These are phyloP conservation scores for Miichthys miiuy DNA, from an alignment of 2,797 vertebrate species.

Conservation along the genomic window DNA sequence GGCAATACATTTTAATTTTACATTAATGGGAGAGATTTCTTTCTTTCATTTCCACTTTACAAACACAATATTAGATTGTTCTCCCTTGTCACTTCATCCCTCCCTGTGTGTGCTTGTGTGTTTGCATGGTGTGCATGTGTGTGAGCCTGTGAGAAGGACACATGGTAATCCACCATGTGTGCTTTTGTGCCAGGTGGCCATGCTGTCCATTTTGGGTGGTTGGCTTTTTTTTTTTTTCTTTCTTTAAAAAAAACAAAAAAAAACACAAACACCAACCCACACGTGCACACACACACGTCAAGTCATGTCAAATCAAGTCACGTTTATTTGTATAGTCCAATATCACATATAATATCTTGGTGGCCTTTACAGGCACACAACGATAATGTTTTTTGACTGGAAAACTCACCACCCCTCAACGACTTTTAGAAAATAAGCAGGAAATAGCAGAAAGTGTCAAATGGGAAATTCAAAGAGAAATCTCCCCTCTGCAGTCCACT, in stretches of 20 bases:
- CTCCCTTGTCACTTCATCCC: background rate
- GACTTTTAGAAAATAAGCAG: background rate
- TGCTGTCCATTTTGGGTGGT: slow-evolving; percentile 72
- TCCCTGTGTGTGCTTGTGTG: slow-evolving; percentile 10
- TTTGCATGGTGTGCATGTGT: slow-evolving; percentile 46
- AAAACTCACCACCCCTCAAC: slow-evolving; percentile 10
- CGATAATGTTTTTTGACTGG: slow-evolving; percentile 21
- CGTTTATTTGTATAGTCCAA: slow-evolving; percentile 36
- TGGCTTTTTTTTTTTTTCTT: slow-evolving; percentile 49
- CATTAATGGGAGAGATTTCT: slow-evolving; percentile 38
- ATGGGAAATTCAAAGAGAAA: slow-evolving; percentile 37
- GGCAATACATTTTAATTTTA: slow-evolving; percentile 57
- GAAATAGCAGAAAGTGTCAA: slow-evolving; percentile 24
- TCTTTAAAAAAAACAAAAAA: slow-evolving; percentile 18
- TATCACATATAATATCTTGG: slow-evolving; percentile 29
- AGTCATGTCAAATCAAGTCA: slow-evolving; percentile 2
- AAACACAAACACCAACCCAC: slow-evolving; percentile 32
- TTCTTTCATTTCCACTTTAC: slow-evolving; percentile 42
- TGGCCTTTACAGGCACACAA: slow-evolving; percentile 27
- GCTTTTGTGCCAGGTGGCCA: slow-evolving; percentile 74
- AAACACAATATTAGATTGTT: slow-evolving; percentile 47
- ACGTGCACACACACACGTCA: slow-evolving; percentile 8
- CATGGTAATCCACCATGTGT: slow-evolving; percentile 74
- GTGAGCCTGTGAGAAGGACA: slow-evolving; percentile 72
- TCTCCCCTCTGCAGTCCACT: slow-evolving; percentile 13